Conservation (phyloP, 2,888 invertebrate genomes). For the Oscheius onirici region DNA sequence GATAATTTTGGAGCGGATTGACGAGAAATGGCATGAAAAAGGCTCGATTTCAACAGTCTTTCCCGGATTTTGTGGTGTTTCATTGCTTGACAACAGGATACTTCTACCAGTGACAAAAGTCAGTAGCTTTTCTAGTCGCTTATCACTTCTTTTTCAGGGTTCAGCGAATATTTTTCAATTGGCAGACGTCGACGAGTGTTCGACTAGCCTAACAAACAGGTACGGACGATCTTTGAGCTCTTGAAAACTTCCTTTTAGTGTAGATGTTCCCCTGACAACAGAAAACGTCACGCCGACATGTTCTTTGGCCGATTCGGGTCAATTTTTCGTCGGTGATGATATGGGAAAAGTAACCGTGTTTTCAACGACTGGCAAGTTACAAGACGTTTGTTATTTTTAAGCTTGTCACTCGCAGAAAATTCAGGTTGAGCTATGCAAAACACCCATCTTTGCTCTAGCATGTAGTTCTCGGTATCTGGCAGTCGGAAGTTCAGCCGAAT, state of each 20-base stretch:
- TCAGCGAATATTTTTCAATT: neutral
- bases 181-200: neutral
- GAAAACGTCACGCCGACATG: neutral
- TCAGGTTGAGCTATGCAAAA: neutral
- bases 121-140: neutral
- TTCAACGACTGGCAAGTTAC: too few relatives aligned
- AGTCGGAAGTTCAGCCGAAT: slow-evolving; percentile 1
- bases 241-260: neutral
- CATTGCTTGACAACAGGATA: neutral
- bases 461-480: neutral
- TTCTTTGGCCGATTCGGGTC: neutral
- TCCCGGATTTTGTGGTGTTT: slow-evolving; percentile 4
- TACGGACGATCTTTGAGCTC: neutral
- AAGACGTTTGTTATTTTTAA: neutral
- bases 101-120: neutral
- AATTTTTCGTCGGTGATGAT: neutral
- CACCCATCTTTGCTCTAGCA: neutral
- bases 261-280: neutral
- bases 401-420: neutral
- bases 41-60: neutral
- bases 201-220: neutral
- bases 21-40: neutral
- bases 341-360: neutral
- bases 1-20: neutral
- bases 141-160: neutral